Evolutionary conservation across 1,140 invertebrate genomes (phyloP).

Genomic region (Conus betulinus): DNA sequence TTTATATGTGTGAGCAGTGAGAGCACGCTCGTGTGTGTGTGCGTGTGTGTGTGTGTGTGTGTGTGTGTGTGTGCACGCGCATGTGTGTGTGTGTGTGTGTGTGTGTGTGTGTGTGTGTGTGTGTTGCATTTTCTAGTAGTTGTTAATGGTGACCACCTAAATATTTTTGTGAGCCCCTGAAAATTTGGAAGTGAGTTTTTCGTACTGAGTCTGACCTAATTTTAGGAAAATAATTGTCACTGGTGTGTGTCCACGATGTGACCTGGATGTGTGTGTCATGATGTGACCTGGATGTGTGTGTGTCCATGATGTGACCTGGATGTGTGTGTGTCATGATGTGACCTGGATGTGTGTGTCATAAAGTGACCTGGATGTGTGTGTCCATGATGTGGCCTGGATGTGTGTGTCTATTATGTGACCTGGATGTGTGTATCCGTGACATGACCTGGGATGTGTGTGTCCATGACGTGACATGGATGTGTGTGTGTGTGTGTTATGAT

Average conservation of each 20-base stretch:
- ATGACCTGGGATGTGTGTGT: neutral
- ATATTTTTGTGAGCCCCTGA: no score
- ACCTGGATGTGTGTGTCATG: neutral
- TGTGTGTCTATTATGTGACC: neutral
- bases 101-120: neutral
- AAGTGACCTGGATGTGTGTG: neutral
- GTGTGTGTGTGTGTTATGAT: neutral
- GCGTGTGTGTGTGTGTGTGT: slow-evolving; percentile 7
- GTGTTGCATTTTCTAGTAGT: no score
- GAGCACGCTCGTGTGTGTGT: no score
- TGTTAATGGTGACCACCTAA: no score
- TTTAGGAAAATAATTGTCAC: no score
- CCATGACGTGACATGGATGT: neutral
- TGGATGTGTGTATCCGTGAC: neutral
- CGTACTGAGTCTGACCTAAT: no score
- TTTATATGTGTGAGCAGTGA: neutral
- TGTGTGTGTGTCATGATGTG: neutral
- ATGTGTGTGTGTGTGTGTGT: neutral
- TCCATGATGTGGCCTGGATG: neutral
- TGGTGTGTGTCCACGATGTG: neutral
- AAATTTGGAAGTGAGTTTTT: no score
- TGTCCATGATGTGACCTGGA: no score
- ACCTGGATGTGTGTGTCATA: neutral
- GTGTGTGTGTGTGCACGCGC: neutral
- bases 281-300: neutral